Base-by-base conservation (phyloP, 2,113 vertebrate species). In the Alethe castanea region DNA sequence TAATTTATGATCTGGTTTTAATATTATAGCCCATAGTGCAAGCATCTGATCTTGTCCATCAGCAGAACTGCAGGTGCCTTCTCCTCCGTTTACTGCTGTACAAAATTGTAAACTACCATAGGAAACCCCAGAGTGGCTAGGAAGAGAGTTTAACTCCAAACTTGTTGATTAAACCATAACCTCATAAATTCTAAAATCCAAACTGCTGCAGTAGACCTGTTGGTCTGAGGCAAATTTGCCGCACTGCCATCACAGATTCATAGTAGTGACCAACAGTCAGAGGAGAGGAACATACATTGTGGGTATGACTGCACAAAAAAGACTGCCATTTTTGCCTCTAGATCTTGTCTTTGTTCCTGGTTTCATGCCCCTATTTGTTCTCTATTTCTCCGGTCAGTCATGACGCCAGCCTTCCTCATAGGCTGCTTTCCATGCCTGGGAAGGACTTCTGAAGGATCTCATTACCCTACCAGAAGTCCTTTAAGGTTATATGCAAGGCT, bases 201-300 rank as follows among this genome's bases (percentile, higher is more conserved):
- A 20, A 52, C 0, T 4, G 13, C 31, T 2, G 3, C 33, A n/a
- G 29, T 3, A 44, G 44, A 38, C 17, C n/a, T 2, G 1, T 23
- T 70, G 60, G 18, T 57, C 28, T 23, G 24, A 77, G 60, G 18
- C 22, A 45, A 9, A 7, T 52, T 24, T 40, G 12, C 14, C 53
- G 44, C 59, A 9, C 14, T 31, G 31, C 8, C 2, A 1, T 25
- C 2, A 3, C 56, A 57, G 65, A 33, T 16, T 64, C 38, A 33
- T 14, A 9, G 5, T 14, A 28, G 24, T 48, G 33, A 77, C 56
- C 59, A 66, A 5, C 16, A 60, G 24, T 14, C 22, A 36, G 12
- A 47, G 33, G 13, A 79, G 24, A 44, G 12, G 8, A 71, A 44
- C 8, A 14, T 8, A 19, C 0, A 0, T 7, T 45, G 25, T 29